Percentiles rank a stretch among this genome's conserved stretches.
These are phyloP conservation scores for Tenthredo scrophulariae DNA, from an alignment of 2,888 invertebrate genomes.

Conservation along the genomic window DNA sequence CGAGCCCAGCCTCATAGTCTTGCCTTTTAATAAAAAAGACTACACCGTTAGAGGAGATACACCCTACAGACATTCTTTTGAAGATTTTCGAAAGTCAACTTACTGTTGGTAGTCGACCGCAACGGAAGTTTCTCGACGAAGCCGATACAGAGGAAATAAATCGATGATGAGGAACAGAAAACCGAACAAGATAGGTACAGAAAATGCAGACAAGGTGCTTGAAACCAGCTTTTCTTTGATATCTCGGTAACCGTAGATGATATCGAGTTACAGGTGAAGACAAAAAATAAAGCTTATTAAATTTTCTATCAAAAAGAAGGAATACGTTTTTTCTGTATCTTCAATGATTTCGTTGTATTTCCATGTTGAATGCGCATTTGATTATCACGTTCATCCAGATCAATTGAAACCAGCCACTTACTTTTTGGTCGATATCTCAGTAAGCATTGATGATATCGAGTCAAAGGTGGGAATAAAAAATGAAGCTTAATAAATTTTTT, in stretches of 20 bases:
- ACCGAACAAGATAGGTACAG: background rate
- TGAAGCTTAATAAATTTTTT: too few relatives aligned
- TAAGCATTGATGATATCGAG: too few relatives aligned
- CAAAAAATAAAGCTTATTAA: background rate
- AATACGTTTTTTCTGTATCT: background rate
- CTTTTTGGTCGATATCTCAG: too few relatives aligned
- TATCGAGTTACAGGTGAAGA: background rate
- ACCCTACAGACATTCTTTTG: background rate
- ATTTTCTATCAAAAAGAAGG: background rate
- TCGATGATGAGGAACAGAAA: background rate
- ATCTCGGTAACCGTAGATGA: background rate
- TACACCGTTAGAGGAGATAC: slow-evolving; percentile 3
- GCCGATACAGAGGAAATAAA: background rate
- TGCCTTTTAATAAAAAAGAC: slow-evolving; percentile 3
- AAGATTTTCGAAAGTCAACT: slow-evolving; percentile 14
- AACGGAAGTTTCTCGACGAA: background rate
- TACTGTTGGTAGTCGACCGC: background rate
- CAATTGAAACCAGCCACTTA: too few relatives aligned
- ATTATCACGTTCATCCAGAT: background rate
- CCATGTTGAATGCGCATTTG: background rate
- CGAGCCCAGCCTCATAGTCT: background rate
- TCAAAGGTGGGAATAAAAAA: too few relatives aligned
- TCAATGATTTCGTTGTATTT: background rate
- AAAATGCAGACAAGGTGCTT: background rate
- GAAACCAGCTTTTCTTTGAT: background rate